Evolutionary conservation across 2,797 vertebrate genomes (phyloP).

Genomic region (Platalea minor): DNA sequence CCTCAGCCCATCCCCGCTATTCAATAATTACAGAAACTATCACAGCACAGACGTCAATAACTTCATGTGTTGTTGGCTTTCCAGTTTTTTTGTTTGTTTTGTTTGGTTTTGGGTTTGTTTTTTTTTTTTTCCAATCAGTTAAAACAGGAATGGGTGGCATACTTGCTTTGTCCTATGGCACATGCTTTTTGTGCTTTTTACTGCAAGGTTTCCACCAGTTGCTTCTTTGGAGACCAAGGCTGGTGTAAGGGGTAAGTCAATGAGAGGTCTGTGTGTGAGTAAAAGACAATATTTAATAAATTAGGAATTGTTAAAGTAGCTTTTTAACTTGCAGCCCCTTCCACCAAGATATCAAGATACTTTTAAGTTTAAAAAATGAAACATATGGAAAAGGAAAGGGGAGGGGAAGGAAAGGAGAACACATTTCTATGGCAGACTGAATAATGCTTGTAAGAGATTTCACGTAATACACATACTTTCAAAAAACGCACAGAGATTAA

Average conservation of each 20-base stretch:
- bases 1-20: background rate
- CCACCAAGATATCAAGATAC: background rate
- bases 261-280: background rate
- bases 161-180: background rate
- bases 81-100: background rate
- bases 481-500: background rate
- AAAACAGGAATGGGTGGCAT: background rate
- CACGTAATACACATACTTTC: background rate
- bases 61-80: background rate
- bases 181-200: background rate
- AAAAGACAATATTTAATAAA: background rate
- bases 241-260: background rate
- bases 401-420: background rate
- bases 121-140: background rate
- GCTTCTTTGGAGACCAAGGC: background rate
- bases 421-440: background rate
- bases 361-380: background rate
- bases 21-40: slow-evolving; percentile 5
- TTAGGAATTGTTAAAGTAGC: background rate
- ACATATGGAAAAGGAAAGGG: background rate
- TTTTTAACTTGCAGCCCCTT: background rate
- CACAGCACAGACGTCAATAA: background rate
- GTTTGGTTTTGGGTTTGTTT: background rate
- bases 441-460: background rate
- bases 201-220: background rate